Conservation (phyloP, 2,797 vertebrate genomes). For the Syndactyla subalaris region DNA sequence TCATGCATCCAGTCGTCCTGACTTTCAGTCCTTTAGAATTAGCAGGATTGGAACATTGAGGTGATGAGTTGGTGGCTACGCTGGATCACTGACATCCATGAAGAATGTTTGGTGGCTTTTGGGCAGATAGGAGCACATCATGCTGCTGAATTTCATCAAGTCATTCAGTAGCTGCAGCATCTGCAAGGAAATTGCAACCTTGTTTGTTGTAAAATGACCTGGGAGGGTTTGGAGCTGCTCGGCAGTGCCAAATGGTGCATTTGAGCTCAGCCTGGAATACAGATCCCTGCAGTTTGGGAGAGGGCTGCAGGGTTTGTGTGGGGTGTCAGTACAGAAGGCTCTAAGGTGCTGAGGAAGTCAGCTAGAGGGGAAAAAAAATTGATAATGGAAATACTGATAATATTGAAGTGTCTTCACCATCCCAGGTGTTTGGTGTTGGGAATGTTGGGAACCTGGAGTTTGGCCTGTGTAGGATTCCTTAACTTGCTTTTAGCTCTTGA, state of each 20-base stretch:
- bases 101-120: neutral
- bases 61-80: neutral
- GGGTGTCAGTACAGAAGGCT: neutral
- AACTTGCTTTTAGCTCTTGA: neutral
- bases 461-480: neutral
- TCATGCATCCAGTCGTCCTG: neutral
- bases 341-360: accelerated
- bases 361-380: neutral
- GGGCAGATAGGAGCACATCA: neutral
- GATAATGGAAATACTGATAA: neutral
- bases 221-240: neutral
- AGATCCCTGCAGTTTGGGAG: neutral
- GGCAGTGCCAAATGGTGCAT: neutral
- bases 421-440: neutral
- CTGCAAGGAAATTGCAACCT: neutral
- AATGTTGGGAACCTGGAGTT: neutral
- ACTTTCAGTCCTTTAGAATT: neutral
- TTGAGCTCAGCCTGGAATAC: neutral
- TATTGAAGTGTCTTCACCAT: neutral
- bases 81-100: neutral
- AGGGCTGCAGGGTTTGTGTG: neutral
- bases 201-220: neutral
- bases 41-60: neutral
- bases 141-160: neutral
- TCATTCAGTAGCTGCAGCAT: neutral